These are phyloP conservation scores for Aythya baeri DNA, from an alignment of 2,113 vertebrate species.

Conservation along the genomic window DNA sequence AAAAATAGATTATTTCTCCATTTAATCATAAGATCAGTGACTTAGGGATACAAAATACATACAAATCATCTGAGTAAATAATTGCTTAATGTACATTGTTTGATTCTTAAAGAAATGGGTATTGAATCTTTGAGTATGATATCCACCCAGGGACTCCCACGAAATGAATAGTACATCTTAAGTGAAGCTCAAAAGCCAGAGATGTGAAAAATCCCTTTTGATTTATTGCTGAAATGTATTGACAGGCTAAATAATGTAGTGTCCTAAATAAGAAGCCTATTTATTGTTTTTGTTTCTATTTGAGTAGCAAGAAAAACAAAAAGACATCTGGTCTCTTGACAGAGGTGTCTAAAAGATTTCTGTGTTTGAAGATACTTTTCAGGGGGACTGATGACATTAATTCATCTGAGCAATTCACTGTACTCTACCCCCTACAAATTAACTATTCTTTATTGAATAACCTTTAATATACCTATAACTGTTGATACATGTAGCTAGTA, in stretches of 20 bases:
- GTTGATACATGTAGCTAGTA: neutral
- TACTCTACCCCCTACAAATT: neutral
- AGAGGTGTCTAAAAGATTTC: neutral
- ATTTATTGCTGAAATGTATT: neutral
- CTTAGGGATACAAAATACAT: neutral
- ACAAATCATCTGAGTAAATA: slow-evolving; percentile 6
- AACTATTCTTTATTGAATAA: neutral
- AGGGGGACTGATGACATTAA: neutral
- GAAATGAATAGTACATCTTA: neutral
- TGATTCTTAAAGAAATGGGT: neutral
- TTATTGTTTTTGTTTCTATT: neutral
- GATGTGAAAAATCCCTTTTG: neutral
- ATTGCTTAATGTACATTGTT: neutral
- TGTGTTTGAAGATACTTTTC: neutral
- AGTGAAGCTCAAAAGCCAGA: neutral
- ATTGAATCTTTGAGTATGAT: neutral
- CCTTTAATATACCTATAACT: neutral
- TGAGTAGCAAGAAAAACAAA: neutral
- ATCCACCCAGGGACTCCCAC: neutral
- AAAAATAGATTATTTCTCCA: neutral
- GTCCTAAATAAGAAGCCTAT: neutral
- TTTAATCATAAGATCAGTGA: neutral
- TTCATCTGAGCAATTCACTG: neutral
- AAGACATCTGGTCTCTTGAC: neutral
- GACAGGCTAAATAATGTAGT: neutral